phyloP scores from a whole-genome alignment of 2,113 vertebrate species.

The Chinchilla lanigera region DNA sequence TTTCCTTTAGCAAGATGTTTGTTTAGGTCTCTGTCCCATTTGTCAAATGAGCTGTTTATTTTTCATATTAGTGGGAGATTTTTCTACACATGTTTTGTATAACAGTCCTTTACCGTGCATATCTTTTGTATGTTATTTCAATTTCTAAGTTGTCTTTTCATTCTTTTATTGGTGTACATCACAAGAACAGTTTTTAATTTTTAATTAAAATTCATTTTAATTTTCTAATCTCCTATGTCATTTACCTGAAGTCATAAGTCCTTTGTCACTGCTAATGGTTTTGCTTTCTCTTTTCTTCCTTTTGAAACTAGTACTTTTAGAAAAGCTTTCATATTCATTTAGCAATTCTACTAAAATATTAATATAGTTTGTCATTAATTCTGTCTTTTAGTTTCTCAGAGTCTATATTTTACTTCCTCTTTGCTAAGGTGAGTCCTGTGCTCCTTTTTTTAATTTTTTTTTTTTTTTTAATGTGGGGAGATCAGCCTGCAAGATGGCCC shows the following conservation, averaged over 20 bases:
- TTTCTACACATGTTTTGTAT: neutral
- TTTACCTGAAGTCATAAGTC: neutral
- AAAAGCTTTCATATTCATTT: neutral
- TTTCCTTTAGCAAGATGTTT: neutral
- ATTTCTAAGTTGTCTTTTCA: neutral
- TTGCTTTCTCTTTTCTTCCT: neutral
- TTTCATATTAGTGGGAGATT: neutral
- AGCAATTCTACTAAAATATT: neutral
- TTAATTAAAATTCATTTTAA: neutral
- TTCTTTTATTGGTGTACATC: neutral
- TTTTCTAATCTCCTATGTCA: neutral
- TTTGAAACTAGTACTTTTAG: neutral
- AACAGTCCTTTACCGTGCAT: neutral
- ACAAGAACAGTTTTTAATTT: neutral
- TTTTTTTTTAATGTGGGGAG: neutral
- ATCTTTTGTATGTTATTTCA: neutral
- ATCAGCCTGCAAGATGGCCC: neutral
- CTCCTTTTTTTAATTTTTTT: neutral
- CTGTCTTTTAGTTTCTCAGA: neutral
- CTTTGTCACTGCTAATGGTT: neutral
- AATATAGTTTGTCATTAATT: neutral
- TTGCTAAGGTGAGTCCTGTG: neutral
- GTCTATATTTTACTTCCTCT: neutral
- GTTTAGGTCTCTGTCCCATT: neutral
- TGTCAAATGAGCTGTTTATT: neutral